Evolutionary conservation across 2,888 invertebrate species (phyloP).

Genomic region (Ypsolopha sequella): DNA sequence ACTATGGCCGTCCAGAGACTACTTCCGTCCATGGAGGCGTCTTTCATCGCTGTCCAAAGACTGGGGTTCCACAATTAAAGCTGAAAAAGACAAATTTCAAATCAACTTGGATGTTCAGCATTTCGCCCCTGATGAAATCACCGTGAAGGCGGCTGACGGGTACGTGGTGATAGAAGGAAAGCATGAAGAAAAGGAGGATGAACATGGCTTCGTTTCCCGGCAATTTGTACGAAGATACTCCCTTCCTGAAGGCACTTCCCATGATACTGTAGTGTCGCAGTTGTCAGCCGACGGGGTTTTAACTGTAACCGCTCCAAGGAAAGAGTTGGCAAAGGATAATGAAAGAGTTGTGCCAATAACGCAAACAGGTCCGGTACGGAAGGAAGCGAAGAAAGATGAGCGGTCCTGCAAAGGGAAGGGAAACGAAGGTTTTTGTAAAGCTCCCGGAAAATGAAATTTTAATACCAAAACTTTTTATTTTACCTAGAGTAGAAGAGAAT

Average conservation of each 20-base stretch:
- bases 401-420: too few relatives aligned
- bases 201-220: conserved; percentile 77
- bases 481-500: too few relatives aligned
- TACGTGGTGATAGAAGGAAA: conserved; percentile 79
- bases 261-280: conserved; percentile 75
- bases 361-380: conserved; percentile 38
- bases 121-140: conserved; percentile 79
- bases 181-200: conserved; percentile 80
- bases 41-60: conserved; percentile 57
- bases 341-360: conserved; percentile 33
- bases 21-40: conserved; percentile 56
- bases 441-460: too few relatives aligned
- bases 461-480: too few relatives aligned
- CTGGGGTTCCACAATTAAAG: conserved; percentile 61
- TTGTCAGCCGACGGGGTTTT: conserved; percentile 82
- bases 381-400: conserved; percentile 13
- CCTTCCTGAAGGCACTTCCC: conserved; percentile 76
- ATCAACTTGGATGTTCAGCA: conserved; percentile 80
- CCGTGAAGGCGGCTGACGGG: conserved; percentile 78
- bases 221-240: conserved; percentile 80
- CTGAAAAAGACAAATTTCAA: conserved; percentile 72
- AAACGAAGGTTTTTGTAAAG: too few relatives aligned
- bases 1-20: conserved; percentile 34
- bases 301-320: conserved; percentile 72
- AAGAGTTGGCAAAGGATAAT: conserved; percentile 24